phyloP scores from a whole-genome alignment of 2,797 vertebrate species.

The Poeciliopsis turneri region DNA sequence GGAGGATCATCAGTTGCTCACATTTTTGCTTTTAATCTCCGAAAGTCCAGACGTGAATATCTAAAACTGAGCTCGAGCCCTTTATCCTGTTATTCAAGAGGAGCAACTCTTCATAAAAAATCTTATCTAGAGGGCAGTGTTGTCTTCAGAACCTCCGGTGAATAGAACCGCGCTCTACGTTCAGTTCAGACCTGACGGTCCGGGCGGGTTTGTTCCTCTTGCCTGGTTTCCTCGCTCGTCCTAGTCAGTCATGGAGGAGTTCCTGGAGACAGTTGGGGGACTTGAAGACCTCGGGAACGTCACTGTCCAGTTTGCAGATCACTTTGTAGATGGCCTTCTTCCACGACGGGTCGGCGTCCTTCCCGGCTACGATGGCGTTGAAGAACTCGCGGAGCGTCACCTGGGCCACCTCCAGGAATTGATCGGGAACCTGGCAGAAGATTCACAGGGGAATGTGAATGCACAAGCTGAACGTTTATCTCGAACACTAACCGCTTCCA shows the following conservation, averaged over 20 bases:
- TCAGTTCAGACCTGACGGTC: conserved; percentile 24
- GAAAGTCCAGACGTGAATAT: conserved; percentile 48
- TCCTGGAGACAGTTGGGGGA: conserved; percentile 99
- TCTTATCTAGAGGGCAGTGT: conserved; percentile 38
- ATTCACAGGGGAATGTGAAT: neutral
- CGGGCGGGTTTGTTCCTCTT: conserved; percentile 19
- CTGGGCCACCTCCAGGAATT: conserved; percentile 98
- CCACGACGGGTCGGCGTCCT: conserved; percentile 99
- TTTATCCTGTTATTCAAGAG: conserved; percentile 3
- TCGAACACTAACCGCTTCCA: neutral
- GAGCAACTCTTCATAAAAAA: conserved; percentile 43
- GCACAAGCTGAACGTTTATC: neutral
- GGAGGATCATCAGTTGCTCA: conserved; percentile 29
- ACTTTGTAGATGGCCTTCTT: conserved; percentile 99
- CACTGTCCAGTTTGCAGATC: conserved; percentile 99
- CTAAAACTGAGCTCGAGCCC: conserved; percentile 22
- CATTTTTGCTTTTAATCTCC: conserved; percentile 36
- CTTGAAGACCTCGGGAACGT: conserved; percentile 98
- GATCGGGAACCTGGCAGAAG: conserved; percentile 92
- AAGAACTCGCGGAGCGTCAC: conserved; percentile 99
- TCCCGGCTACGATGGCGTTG: conserved; percentile 98
- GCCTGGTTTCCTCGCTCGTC: conserved; percentile 1
- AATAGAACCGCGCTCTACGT: conserved; percentile 11
- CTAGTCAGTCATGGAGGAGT: conserved; percentile 93
- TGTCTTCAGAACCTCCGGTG: conserved; percentile 26